These are phyloP conservation scores for Pogonus chalceus DNA, from an alignment of 1,140 invertebrate genomes.

Conservation along the genomic window DNA sequence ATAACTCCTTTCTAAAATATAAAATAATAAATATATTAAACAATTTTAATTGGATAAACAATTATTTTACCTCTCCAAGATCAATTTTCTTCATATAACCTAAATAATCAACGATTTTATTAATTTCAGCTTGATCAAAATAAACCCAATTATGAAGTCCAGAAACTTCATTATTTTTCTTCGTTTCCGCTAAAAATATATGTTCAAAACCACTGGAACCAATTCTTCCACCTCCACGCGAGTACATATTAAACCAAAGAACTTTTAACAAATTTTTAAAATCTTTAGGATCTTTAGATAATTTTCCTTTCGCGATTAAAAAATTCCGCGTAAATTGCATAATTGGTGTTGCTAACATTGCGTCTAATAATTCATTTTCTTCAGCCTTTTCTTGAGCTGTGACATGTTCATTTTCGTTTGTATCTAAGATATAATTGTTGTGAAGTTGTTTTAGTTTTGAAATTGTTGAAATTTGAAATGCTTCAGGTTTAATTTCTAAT, in stretches of 20 bases:
- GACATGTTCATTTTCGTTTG: conserved; percentile 63
- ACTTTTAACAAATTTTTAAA: conserved; percentile 63
- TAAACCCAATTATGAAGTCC: conserved; percentile 89
- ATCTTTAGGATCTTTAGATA: conserved; percentile 49
- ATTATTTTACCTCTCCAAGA: conserved; percentile 53
- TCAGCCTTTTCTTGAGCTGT: conserved; percentile 63
- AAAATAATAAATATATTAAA: conserved; percentile 21
- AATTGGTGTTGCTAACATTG: conserved; percentile 58
- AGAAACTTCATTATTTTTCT: conserved; percentile 62
- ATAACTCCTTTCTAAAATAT: conserved; percentile 61
- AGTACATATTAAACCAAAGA: conserved; percentile 75
- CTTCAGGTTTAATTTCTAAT: conserved; percentile 45
- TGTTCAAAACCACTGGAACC: conserved; percentile 82
- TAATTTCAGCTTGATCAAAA: conserved; percentile 61
- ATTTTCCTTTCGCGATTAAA: conserved; percentile 51
- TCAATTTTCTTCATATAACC: conserved; percentile 66
- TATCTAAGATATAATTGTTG: conserved; percentile 68
- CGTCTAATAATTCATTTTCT: conserved; percentile 65
- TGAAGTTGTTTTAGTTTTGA: conserved; percentile 54
- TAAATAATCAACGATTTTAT: conserved; percentile 59
- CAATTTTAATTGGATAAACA: conserved; percentile 9
- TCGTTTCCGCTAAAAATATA: conserved; percentile 73
- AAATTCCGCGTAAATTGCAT: conserved; percentile 66
- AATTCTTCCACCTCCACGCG: conserved; percentile 60
- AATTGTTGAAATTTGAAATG: conserved; percentile 53